Percentiles rank a stretch among this genome's conserved stretches.
Evolutionary conservation across 1,140 invertebrate species (phyloP).

Genomic region (Drosophila bipectinata): DNA sequence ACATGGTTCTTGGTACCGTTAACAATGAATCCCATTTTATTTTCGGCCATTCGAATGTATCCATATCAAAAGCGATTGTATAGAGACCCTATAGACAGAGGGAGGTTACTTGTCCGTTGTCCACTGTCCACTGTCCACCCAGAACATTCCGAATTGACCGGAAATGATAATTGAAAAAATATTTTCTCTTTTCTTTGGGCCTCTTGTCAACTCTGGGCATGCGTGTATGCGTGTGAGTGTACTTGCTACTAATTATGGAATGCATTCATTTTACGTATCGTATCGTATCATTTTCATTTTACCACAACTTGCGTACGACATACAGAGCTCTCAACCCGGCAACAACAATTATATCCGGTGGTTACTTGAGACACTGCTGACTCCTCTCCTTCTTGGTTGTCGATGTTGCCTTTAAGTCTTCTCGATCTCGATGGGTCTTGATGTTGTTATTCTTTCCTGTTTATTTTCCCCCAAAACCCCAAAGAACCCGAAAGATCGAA

Average conservation of each 20-base stretch:
- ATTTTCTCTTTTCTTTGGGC: constrained; percentile 57
- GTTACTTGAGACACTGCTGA: constrained; percentile 66
- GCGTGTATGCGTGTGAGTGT: constrained; percentile 15
- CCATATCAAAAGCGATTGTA: constrained; percentile 46
- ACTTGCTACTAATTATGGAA: constrained; percentile 75
- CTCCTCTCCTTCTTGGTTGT: no score
- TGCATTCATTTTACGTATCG: constrained; percentile 75
- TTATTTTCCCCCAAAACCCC: background rate
- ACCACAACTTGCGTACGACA: constrained; percentile 22
- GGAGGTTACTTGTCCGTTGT: background rate
- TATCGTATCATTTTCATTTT: constrained; percentile 73
- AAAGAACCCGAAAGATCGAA: no score
- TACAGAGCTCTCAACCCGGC: constrained; percentile 10
- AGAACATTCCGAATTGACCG: constrained; percentile 61
- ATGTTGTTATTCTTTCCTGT: background rate
- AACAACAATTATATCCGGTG: constrained; percentile 74
- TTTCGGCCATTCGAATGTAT: constrained; percentile 45
- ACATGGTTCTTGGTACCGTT: constrained; percentile 12
- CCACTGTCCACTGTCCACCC: constrained; percentile 9
- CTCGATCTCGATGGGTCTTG: no score
- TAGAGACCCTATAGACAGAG: constrained; percentile 12
- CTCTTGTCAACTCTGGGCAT: constrained; percentile 41
- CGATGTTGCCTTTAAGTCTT: constrained; percentile 4
- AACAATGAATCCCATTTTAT: constrained; percentile 38
- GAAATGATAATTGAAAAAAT: constrained; percentile 80